A percentile compares a stretch with the other conserved stretches of the same genome.
phyloP scores from a whole-genome alignment of 2,888 invertebrate genomes.

The Meloe dianella region DNA sequence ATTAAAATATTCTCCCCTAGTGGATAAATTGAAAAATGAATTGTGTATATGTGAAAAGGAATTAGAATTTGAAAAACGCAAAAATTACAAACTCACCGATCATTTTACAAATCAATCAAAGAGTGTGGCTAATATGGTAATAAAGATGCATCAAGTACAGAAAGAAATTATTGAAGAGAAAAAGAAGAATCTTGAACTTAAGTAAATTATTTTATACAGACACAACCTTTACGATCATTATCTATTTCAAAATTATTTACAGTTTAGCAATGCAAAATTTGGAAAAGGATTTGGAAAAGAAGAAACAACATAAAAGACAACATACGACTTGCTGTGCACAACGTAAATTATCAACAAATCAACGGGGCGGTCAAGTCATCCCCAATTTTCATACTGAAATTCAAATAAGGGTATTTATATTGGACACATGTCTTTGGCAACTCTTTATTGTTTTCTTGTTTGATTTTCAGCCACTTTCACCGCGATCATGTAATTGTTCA shows the following conservation, averaged over 20 bases:
- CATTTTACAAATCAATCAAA: constrained; percentile 26
- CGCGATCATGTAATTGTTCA: background rate
- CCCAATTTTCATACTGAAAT: constrained; percentile 6
- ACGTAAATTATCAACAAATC: background rate
- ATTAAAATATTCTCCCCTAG: constrained; percentile 1
- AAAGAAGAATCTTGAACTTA: constrained; percentile 20
- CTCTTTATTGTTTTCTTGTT: background rate
- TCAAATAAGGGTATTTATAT: background rate
- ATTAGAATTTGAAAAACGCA: constrained; percentile 22
- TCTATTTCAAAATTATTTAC: constrained; percentile 1
- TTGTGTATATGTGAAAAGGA: constrained; percentile 20
- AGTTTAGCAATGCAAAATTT: background rate
- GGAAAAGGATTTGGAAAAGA: constrained; percentile 2
- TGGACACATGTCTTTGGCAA: no score
- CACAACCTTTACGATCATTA: background rate
- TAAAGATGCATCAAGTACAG: constrained; percentile 22
- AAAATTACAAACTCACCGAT: constrained; percentile 18
- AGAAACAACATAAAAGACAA: background rate
- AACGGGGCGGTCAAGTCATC: background rate
- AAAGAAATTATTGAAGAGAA: constrained; percentile 23
- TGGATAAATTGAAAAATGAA: constrained; percentile 20
- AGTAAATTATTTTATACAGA: constrained; percentile 14
- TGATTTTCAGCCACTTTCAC: background rate
- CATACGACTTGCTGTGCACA: background rate
- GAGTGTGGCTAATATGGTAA: constrained; percentile 25